Evolutionary conservation across 2,113 vertebrate species (phyloP).

Genomic region (Sceloporus undulatus): DNA sequence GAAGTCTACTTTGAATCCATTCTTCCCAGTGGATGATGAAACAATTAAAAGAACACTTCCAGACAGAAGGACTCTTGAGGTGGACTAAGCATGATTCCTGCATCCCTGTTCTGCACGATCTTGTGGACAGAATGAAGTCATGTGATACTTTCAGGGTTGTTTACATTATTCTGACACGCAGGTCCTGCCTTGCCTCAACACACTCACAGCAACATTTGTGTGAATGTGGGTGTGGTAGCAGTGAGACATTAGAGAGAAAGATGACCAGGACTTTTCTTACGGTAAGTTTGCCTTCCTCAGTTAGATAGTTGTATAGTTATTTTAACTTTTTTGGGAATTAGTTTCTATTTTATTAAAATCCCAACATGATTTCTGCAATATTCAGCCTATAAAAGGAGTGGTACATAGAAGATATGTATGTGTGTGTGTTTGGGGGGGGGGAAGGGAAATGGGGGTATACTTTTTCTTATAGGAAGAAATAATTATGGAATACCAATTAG

Average conservation of each 20-base stretch:
- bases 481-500: slow-evolving; percentile 59
- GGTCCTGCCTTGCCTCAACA: not conserved
- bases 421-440: too few relatives aligned
- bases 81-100: too few relatives aligned
- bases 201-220: not conserved
- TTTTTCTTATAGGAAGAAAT: slow-evolving; percentile 28
- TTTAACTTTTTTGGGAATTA: not conserved
- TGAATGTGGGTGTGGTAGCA: too few relatives aligned
- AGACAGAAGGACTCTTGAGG: too few relatives aligned
- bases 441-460: slow-evolving; percentile 1
- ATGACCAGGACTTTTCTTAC: too few relatives aligned
- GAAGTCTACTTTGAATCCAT: too few relatives aligned
- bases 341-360: not conserved
- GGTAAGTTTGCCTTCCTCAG: not conserved
- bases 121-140: not conserved
- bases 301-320: not conserved
- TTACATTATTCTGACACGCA: not conserved
- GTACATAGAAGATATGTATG: not conserved
- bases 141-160: not conserved
- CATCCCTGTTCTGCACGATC: too few relatives aligned
- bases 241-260: too few relatives aligned
- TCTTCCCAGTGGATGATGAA: too few relatives aligned
- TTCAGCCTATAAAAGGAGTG: not conserved
- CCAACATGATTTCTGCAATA: not conserved
- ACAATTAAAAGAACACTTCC: too few relatives aligned